Evolutionary conservation across 2,888 invertebrate genomes (phyloP), one percentile per base, ranked within the genome.

Genomic region (Sthenelais limicola): DNA sequence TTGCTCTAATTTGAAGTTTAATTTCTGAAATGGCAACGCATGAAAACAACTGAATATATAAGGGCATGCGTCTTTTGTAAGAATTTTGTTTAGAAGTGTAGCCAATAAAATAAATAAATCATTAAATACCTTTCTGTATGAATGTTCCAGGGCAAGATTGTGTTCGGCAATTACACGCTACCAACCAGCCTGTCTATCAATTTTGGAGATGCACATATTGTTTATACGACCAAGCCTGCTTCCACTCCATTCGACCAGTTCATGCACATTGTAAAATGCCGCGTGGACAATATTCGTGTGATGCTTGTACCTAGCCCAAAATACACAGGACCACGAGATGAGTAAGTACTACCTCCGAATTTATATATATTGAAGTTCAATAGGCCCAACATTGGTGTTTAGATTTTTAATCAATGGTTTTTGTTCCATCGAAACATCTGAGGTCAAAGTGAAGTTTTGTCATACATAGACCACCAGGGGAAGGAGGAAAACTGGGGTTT

Each of bases 301-400:
- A 94, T 97, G 89, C 90, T 98, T 77, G 96, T 96, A n/a, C 97
- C 97, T 21, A 97, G 96, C 89, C 94, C 95, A 1, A 96, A 96
- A 84, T 98, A 97, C 87, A 94, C 93, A 2, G 95, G 96, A 5
- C 92, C 81, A 2, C 78, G 94, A 4, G 97, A 97, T 88, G 96
- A 96, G 86, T 87, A 77, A 82, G 85, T 82, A 18, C n/a, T 30
- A 49, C n/a, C n/a, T n/a, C n/a, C n/a, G n/a, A n/a, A n/a, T n/a
- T n/a, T n/a, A n/a, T n/a, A n/a, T n/a, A n/a, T n/a, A n/a, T n/a
- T n/a, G n/a, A n/a, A n/a, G n/a, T n/a, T n/a, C n/a, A n/a, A n/a
- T n/a, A n/a, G n/a, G n/a, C n/a, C n/a, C n/a, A n/a, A n/a, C n/a
- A n/a, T n/a, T n/a, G n/a, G n/a, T n/a, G n/a, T n/a, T n/a, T n/a